phyloP scores from a whole-genome alignment of 2,888 invertebrate genomes.

The Colletes collaris region DNA sequence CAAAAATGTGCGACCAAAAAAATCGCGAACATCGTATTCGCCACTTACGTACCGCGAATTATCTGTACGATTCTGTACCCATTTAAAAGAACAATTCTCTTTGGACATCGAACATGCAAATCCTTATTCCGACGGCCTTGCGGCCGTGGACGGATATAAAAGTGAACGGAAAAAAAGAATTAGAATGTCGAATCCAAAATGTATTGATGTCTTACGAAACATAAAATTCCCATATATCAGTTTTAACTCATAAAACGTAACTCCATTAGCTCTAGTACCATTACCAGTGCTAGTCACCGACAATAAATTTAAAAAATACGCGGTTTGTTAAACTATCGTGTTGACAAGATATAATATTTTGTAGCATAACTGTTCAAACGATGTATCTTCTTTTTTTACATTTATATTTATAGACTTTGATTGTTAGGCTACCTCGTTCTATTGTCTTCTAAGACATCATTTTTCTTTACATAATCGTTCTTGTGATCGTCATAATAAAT shows the following conservation, averaged over 20 bases:
- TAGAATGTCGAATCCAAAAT: constrained; percentile 40
- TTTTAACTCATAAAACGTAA: not conserved
- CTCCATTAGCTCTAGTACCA: not conserved
- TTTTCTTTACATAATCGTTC: too few species aligned
- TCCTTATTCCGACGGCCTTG: constrained; percentile 35
- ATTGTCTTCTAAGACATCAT: too few species aligned
- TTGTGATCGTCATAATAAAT: too few species aligned
- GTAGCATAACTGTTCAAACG: not conserved
- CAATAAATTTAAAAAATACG: not conserved
- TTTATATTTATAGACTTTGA: too few species aligned
- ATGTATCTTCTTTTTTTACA: too few species aligned
- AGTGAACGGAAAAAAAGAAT: constrained; percentile 33
- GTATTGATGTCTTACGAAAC: constrained; percentile 14
- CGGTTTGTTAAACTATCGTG: not conserved
- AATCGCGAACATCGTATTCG: not conserved
- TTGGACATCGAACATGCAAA: constrained; percentile 9
- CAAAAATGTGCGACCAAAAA: too few species aligned
- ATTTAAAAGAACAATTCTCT: not conserved
- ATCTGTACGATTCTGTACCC: constrained; percentile 5
- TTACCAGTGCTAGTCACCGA: not conserved
- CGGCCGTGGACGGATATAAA: constrained; percentile 4
- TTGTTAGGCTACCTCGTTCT: too few species aligned
- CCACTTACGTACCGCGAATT: not conserved
- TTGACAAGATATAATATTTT: constrained; percentile 2
- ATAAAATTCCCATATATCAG: constrained; percentile 35